phyloP scores from a whole-genome alignment of 2,888 invertebrate genomes.

The Stenotaenia linearis region DNA sequence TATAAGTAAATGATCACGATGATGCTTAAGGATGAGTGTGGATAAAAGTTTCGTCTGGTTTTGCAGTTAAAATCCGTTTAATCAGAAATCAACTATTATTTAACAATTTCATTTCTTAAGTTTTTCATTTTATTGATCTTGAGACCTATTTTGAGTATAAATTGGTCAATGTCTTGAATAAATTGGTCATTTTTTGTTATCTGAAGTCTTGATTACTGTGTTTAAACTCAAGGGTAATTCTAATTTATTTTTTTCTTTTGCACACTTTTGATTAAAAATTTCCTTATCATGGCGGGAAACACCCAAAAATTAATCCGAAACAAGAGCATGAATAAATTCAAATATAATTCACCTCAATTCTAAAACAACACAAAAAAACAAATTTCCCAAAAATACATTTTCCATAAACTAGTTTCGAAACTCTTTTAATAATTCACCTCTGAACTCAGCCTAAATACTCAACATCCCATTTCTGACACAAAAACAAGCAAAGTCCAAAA shows the following conservation, averaged over 20 bases:
- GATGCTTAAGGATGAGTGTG: background rate
- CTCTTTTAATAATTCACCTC: background rate
- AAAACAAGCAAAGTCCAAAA: background rate
- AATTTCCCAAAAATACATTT: background rate
- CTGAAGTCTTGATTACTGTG: background rate
- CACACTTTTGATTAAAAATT: background rate
- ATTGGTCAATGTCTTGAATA: slow-evolving; percentile 1
- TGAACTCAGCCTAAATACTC: background rate
- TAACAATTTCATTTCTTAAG: background rate
- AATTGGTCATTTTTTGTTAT: background rate
- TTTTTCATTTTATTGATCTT: background rate
- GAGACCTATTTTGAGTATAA: background rate
- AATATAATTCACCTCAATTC: background rate
- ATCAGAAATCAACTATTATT: background rate
- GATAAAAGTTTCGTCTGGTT: background rate
- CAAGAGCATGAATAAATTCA: background rate
- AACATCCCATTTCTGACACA: background rate
- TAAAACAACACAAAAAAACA: background rate
- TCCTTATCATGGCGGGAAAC: background rate
- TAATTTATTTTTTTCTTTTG: background rate
- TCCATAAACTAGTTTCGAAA: background rate
- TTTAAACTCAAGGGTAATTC: background rate
- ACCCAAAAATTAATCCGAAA: background rate
- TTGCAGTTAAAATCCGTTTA: background rate
- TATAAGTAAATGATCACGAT: background rate